phyloP scores from a whole-genome alignment of 2,797 vertebrate genomes.

The Taeniopygia guttata region DNA sequence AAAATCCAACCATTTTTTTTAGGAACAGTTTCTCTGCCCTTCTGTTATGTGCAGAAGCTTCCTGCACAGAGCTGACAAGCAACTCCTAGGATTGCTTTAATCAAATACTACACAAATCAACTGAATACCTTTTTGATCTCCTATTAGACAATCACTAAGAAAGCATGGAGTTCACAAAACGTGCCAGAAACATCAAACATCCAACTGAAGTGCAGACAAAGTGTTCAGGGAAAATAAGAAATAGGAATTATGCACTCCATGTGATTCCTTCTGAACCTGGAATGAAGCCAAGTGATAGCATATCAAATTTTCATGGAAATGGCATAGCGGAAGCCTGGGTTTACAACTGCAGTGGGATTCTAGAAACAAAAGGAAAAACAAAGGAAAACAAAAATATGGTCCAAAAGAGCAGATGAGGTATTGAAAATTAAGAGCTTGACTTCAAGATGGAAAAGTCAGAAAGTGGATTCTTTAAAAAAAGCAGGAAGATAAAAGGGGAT shows the following conservation, averaged over 20 bases:
- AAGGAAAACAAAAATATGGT: not conserved
- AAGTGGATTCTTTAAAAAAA: not conserved
- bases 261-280: not conserved
- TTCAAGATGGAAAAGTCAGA: not conserved
- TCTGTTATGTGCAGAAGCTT: not conserved
- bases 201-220: not conserved
- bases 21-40: not conserved
- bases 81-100: not conserved
- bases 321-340: not conserved
- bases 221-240: not conserved
- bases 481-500: not conserved
- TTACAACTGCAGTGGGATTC: slow-evolving; percentile 9
- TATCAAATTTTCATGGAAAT: not conserved
- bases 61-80: not conserved
- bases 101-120: not conserved
- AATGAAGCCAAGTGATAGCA: slow-evolving; percentile 13
- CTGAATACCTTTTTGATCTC: not conserved
- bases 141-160: not conserved
- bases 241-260: not conserved
- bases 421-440: not conserved
- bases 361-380: slow-evolving; percentile 22
- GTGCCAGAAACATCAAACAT: not conserved
- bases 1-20: not conserved
- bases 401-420: not conserved
- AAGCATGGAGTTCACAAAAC: not conserved